Percentiles rank a stretch among this genome's conserved stretches.
Conservation (phyloP, 64 coral and sea anemone genomes). For the Porites australiensis region DNA sequence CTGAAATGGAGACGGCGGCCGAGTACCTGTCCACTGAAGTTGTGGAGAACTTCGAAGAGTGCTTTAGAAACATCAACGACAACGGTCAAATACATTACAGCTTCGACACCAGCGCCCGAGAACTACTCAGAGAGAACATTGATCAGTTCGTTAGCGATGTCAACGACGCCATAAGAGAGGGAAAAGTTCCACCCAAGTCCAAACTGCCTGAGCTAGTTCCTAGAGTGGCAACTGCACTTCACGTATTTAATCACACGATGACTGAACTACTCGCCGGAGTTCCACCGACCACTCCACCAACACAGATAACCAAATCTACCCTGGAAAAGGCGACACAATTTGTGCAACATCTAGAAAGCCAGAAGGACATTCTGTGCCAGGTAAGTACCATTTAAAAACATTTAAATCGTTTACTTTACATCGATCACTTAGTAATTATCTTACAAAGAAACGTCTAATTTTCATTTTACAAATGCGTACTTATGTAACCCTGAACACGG, state of each 20-base stretch:
- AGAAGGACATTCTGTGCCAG: slow-evolving; percentile 62
- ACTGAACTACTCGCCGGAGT: slow-evolving; percentile 32
- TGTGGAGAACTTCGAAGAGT: not conserved
- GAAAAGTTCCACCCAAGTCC: slow-evolving; percentile 53
- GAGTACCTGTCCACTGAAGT: not conserved
- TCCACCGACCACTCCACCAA: not conserved
- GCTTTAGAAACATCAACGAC: not conserved
- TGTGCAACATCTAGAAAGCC: slow-evolving; percentile 46
- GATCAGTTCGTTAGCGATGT: slow-evolving; percentile 38
- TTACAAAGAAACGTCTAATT: too few species aligned
- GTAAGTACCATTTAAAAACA: too few species aligned
- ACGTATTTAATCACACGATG: slow-evolving; percentile 66
- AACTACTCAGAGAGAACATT: slow-evolving; percentile 19
- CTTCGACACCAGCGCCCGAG: not conserved
- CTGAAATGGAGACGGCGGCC: slow-evolving; percentile 25
- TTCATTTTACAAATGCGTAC: too few species aligned
- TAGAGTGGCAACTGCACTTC: slow-evolving; percentile 37
- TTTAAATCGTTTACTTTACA: too few species aligned
- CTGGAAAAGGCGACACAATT: slow-evolving; percentile 41
- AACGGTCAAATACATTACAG: not conserved
- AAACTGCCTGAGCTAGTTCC: slow-evolving; percentile 62
- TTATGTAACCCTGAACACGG: too few species aligned
- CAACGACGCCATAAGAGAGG: slow-evolving; percentile 55
- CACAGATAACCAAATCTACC: slow-evolving; percentile 14
- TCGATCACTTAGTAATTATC: too few species aligned